Percentiles rank a stretch among this genome's conserved stretches.
Evolutionary conservation across 1,140 invertebrate genomes (phyloP).

Genomic region (Habropoda laboriosa): DNA sequence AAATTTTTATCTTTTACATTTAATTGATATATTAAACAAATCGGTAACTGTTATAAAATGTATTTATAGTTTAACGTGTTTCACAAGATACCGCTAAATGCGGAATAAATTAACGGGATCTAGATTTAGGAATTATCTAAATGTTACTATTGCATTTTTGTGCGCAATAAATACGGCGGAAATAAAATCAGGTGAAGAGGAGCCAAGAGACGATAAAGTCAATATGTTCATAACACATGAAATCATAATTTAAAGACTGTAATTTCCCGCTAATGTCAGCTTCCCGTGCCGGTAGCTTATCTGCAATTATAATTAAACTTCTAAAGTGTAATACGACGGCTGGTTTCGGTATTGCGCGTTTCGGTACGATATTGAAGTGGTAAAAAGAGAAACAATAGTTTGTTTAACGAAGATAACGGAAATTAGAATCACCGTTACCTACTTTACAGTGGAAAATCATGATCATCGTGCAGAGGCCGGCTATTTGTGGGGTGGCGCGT

Average conservation of each 20-base stretch:
- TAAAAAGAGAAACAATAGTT: neutral
- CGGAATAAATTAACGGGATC: constrained; percentile 5
- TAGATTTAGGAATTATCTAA: constrained; percentile 6
- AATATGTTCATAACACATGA: neutral
- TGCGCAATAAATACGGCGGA: neutral
- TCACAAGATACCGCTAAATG: neutral
- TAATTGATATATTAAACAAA: neutral
- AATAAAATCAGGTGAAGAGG: neutral
- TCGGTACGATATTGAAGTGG: neutral
- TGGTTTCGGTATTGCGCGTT: neutral
- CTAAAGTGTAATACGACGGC: neutral
- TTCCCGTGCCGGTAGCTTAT: constrained; percentile 26
- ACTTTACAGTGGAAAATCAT: neutral
- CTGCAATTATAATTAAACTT: constrained; percentile 45
- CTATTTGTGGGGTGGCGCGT: constrained; percentile 36
- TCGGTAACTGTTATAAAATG: neutral
- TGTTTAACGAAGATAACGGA: neutral
- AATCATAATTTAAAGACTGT: constrained; percentile 27
- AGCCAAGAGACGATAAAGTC: neutral
- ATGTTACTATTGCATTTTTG: neutral
- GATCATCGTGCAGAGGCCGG: constrained; percentile 2
- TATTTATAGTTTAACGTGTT: neutral
- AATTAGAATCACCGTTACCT: neutral
- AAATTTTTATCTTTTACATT: neutral
- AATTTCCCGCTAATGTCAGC: constrained; percentile 44